phyloP scores from a whole-genome alignment of 2,888 invertebrate genomes.

The Cerastoderma edule region DNA sequence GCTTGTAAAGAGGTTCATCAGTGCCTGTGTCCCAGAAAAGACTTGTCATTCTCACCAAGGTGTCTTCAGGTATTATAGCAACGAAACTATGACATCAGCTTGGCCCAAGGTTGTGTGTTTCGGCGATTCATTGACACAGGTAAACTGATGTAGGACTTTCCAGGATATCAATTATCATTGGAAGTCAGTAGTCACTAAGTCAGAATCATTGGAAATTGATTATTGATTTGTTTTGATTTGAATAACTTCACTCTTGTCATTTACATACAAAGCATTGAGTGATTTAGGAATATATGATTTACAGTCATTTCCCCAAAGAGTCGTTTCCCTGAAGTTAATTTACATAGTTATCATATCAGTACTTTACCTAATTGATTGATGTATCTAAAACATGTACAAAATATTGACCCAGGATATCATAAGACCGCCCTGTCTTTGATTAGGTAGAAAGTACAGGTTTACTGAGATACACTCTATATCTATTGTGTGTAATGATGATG shows the following conservation, averaged over 20 bases:
- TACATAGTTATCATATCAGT: too few relatives aligned
- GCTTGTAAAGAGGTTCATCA: background rate
- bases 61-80: background rate
- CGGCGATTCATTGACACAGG: slow-evolving; percentile 82
- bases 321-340: too few relatives aligned
- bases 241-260: background rate
- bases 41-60: background rate
- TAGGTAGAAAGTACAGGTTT: too few relatives aligned
- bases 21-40: background rate
- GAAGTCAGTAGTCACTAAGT: background rate
- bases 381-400: too few relatives aligned
- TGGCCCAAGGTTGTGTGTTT: slow-evolving; percentile 77
- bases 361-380: too few relatives aligned
- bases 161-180: background rate
- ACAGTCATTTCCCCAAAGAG: too few relatives aligned
- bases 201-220: background rate
- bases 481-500: too few relatives aligned
- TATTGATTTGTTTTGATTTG: background rate
- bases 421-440: too few relatives aligned
- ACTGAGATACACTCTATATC: too few relatives aligned
- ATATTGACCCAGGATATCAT: too few relatives aligned
- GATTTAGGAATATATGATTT: background rate
- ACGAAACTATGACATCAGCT: slow-evolving; percentile 35
- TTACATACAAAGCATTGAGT: background rate
- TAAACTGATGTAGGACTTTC: slow-evolving; percentile 38